Base-by-base conservation (phyloP, 1,140 invertebrate species). In the Habropoda laboriosa region DNA sequence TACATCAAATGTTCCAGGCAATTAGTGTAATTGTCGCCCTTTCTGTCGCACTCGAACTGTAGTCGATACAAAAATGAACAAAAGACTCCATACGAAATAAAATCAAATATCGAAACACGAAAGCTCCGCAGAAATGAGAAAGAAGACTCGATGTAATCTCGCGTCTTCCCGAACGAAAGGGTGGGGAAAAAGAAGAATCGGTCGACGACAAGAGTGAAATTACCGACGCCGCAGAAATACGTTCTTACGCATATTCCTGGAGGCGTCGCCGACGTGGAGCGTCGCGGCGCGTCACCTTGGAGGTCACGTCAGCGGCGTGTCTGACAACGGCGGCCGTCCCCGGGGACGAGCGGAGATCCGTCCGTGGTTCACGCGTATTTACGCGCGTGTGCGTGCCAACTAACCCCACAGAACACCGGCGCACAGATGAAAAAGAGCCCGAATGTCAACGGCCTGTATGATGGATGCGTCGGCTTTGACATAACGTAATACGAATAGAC, bases 381-480 rank as follows among this genome's bases (percentile, higher is more conserved):
- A 49, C 55, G 49, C 49, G 63, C 38, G 49, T 68, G 21, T 67
- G 63, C 30, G 53, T 57, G 64, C 21, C 32, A 18, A 32, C 40
- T 16, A 53, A 53, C 42, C n/a, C n/a, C n/a, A n/a, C n/a, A n/a
- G 24, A 24, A 57, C 70, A 38, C 24, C n/a, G n/a, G 30, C 45
- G 45, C 60, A 32, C 45, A 18, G 45, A 49, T 55, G 53, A 74
- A 64, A 63, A 71, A 74, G 45, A 80, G 74, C 68, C 66, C 68
- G 66, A 68, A 63, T 79, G 83, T 80, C 85, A 67, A 24, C 72
- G 82, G 81, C 61, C 60, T n/a, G 66, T 82, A 83, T 89, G 90
- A 90, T 90, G 89, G 87, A 90, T 91, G 86, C 82, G 84, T 81
- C 77, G 86, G 86, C 86, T 90, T 90, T 86, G 89, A 89, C 85